Base-by-base conservation (phyloP, 2,113 vertebrate species). In the Axis porcinus region DNA sequence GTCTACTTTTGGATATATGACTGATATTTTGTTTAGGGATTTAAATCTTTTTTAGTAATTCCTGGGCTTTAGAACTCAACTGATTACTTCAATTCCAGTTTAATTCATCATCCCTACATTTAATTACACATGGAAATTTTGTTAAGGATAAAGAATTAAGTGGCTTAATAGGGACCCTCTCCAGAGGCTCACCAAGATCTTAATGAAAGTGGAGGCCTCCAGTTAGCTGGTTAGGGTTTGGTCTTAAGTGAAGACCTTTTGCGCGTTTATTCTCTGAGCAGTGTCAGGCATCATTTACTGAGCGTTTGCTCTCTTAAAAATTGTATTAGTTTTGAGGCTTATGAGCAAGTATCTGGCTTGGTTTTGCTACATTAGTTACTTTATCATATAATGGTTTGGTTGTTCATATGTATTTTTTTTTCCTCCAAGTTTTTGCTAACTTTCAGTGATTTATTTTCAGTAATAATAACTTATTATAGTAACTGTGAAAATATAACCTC, bases 41-140 rank as follows among this genome's bases (percentile, higher is more conserved):
- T 19, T 16, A 78, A 58, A 67, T 86, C 10, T 83, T 91, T 54
- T 57, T 3, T 15, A 78, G 40, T 58, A 36, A 67, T 45, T 87
- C 43, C 57, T 95, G 10, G 92, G 10, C 16, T 87, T 86, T 87
- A 60, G 58, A 89, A 57, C 14, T 95, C 52, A 70, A 64, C 52
- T 47, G 9, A 57, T 74, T 90, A 78, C 2, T 36, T 82, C n/a
- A 33, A 62, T 47, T 86, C 27, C 81, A 45, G 43, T 62, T 86
- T 86, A 82, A 70, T 67, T 70, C 40, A 79, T 36, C 43, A 50
- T 43, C 62, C 11, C 10, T 92, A 30, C 5, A 33, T 87, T 92
- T 92, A 92, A 94, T 79, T 93, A 94, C 67, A 33, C 19, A 28
- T 40, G 93, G 94, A 83, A 4, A 55, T 87, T 95, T 90, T 96